Evolutionary conservation across 2,113 vertebrate genomes (phyloP).

Genomic region (Zonotrichia leucophrys): DNA sequence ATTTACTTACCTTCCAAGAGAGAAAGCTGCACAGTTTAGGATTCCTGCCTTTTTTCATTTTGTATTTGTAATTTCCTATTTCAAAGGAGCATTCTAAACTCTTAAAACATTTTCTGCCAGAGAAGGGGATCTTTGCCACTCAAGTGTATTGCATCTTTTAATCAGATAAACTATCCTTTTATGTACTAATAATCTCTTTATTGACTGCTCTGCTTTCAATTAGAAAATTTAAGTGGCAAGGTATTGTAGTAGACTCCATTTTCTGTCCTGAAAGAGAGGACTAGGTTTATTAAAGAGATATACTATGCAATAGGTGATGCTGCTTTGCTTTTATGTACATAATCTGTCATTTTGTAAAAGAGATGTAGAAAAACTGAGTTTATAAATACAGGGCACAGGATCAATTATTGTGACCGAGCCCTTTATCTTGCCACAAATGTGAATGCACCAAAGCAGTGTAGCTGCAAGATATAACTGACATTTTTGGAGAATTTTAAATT

Average conservation of each 20-base stretch:
- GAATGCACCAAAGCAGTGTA: not conserved
- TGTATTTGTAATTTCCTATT: not conserved
- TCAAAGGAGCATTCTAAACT: not conserved
- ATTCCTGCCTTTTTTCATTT: not conserved
- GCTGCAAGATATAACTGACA: not conserved
- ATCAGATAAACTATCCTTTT: not conserved
- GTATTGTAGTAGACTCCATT: not conserved
- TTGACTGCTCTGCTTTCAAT: not conserved
- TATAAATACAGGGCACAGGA: not conserved
- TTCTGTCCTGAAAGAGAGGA: not conserved
- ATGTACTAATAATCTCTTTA: not conserved
- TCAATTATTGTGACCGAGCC: not conserved
- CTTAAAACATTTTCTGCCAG: not conserved
- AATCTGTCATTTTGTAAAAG: slow-evolving; percentile 5
- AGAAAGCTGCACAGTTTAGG: not conserved
- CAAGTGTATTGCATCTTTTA: not conserved
- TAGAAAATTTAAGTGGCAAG: not conserved
- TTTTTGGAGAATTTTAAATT: not conserved
- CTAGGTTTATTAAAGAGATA: not conserved
- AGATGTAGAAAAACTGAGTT: not conserved
- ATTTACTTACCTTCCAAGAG: not conserved
- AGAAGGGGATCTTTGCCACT: not conserved
- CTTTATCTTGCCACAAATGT: not conserved
- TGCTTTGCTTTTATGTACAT: not conserved
- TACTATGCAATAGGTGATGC: not conserved